phyloP scores from a whole-genome alignment of 2,888 invertebrate genomes.

The Leptopilina syphax region DNA sequence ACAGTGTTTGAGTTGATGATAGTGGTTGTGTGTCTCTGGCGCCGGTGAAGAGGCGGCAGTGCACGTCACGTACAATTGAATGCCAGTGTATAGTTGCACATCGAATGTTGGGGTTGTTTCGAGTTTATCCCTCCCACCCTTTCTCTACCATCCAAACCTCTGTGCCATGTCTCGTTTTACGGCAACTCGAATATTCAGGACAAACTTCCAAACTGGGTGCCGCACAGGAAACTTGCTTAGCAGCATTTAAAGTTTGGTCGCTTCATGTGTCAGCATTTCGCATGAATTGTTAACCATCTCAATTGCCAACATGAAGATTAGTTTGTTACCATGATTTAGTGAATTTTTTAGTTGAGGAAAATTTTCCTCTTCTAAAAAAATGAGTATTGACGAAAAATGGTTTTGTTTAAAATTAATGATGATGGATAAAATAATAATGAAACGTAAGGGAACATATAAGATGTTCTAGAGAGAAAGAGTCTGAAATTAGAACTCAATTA shows the following conservation, averaged over 20 bases:
- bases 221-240: slow-evolving; percentile 13
- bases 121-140: slow-evolving; percentile 4
- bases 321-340: background rate
- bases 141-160: background rate
- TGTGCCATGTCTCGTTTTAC: too few relatives aligned
- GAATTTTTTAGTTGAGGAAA: background rate
- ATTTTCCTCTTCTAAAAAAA: too few relatives aligned
- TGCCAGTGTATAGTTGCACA: slow-evolving; percentile 43
- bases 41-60: slow-evolving; percentile 36
- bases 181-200: slow-evolving; percentile 6
- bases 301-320: background rate
- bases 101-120: slow-evolving; percentile 27
- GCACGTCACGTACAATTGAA: slow-evolving; percentile 53
- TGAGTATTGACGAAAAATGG: background rate
- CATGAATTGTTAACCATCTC: slow-evolving; percentile 9
- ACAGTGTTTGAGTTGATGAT: slow-evolving; percentile 39
- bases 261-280: slow-evolving; percentile 14
- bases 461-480: background rate
- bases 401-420: slow-evolving; percentile 1
- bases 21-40: slow-evolving; percentile 39
- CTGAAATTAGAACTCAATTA: slow-evolving; percentile 20
- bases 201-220: slow-evolving; percentile 9
- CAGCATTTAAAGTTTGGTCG: slow-evolving; percentile 15
- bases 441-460: background rate
- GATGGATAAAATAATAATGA: background rate